These are phyloP conservation scores for Clistopyga incitator DNA, from an alignment of 2,888 invertebrate genomes.

Conservation along the genomic window DNA sequence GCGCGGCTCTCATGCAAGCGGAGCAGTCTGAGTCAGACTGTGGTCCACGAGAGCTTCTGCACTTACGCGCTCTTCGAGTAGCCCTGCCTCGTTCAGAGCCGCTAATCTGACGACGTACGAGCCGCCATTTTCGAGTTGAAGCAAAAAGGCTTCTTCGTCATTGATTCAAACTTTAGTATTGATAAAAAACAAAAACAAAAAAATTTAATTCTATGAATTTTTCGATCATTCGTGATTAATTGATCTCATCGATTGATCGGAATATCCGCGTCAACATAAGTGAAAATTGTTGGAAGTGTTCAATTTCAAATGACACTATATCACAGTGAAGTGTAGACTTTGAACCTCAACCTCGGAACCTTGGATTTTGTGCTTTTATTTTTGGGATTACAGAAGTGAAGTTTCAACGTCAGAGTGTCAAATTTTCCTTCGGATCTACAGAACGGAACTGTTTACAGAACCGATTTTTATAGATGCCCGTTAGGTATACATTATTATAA, in stretches of 20 bases:
- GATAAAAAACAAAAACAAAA: no score
- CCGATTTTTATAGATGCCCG: not conserved
- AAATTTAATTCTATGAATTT: not conserved
- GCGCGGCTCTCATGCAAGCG: constrained; percentile 76
- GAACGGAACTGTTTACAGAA: constrained; percentile 24
- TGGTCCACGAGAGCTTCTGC: constrained; percentile 63
- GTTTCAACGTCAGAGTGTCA: constrained; percentile 29
- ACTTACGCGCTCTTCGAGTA: constrained; percentile 38
- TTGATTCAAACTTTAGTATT: not conserved
- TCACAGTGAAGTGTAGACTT: constrained; percentile 39
- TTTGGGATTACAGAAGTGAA: constrained; percentile 45
- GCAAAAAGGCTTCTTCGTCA: constrained; percentile 35
- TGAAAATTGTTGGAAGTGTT: constrained; percentile 6
- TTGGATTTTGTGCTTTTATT: constrained; percentile 35
- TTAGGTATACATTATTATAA: constrained; percentile 16
- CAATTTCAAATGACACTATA: constrained; percentile 23
- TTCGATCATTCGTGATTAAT: constrained; percentile 13
- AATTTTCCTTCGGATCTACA: constrained; percentile 8
- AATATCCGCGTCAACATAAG: not conserved
- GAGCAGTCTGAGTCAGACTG: constrained; percentile 78
- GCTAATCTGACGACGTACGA: constrained; percentile 28
- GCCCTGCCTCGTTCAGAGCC: constrained; percentile 39
- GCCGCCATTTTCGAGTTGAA: constrained; percentile 57
- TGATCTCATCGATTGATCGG: not conserved
- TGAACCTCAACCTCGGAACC: constrained; percentile 34